Conservation (phyloP, 2,797 vertebrate genomes). For the Leptodactylus fallax region DNA sequence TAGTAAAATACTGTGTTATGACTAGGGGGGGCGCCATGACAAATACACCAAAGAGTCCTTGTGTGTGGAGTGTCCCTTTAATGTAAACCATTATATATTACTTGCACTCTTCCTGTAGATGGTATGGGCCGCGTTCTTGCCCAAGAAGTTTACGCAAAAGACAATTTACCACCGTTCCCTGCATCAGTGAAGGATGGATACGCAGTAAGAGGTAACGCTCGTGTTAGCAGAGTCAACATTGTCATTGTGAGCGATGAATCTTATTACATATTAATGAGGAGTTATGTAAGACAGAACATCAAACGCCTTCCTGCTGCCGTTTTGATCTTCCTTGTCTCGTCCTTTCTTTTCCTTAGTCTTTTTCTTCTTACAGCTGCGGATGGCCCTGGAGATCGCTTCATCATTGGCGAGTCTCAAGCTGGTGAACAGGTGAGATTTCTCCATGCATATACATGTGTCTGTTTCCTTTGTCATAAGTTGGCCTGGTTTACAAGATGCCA, state of each 20-base stretch:
- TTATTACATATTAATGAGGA: background rate
- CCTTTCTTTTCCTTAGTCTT: conserved; percentile 34
- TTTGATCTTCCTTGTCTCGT: conserved; percentile 28
- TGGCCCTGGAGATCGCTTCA: conserved; percentile 96
- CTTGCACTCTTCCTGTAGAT: conserved; percentile 75
- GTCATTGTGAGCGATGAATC: background rate
- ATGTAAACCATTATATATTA: background rate
- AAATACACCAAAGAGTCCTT: too few species aligned
- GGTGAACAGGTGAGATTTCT: conserved; percentile 90
- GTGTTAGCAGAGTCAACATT: background rate
- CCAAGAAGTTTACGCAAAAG: conserved; percentile 99
- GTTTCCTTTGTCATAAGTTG: background rate
- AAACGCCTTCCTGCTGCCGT: background rate
- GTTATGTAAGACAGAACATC: background rate
- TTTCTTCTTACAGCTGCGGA: conserved; percentile 86
- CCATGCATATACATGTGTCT: conserved; percentile 28
- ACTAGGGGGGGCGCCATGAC: too few species aligned
- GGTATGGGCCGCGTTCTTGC: conserved; percentile 97
- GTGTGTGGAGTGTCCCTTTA: background rate
- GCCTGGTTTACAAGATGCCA: background rate
- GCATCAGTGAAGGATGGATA: conserved; percentile 98
- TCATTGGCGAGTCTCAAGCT: conserved; percentile 97
- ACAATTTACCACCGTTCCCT: conserved; percentile 97
- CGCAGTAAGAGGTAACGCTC: conserved; percentile 90
- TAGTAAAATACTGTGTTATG: too few species aligned